Base-by-base conservation (phyloP, 2,797 vertebrate genomes). In the Pachyuromys duprasi region DNA sequence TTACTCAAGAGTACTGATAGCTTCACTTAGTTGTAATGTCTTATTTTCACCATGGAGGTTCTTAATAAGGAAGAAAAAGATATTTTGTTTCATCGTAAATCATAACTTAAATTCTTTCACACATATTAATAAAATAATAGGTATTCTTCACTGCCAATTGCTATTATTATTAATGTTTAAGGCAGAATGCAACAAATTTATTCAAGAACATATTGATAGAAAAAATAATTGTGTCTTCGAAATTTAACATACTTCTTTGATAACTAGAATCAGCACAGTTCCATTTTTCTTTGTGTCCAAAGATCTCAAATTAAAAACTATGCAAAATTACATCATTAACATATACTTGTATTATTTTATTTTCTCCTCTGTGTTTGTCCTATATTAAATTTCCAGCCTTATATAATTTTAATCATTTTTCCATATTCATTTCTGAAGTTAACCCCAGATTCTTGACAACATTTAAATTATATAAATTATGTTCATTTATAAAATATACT, bases 231-330 rank as follows among this genome's bases (percentile, higher is more conserved):
- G 42, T 91, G 15, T 63, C 18, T 33, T 80, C 14, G 57, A 89
- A 49, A 62, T 62, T 33, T 86, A 94, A 49, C 15, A 42, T 88
- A 14, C 15, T 87, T 91, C 12, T 70, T 8, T 88, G 45, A 65
- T 90, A 75, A 39, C 17, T 83, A 6, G 20, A 90, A 90, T 75
- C 1, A 70, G 24, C 62, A 26, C n/a, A 88, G 70, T 95, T 90
- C 17, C 7, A 7, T 87, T 90, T 87, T 65, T n/a, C 2, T 12
- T 93, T 86, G 14, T 8, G 88, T 95, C 42, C 12, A 20, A 74
- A 62, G 60, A 96, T 4, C 26, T 95, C 76, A 94, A 49, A 75
- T 88, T 84, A 86, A 90, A 86, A 93, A 76, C 74, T 26, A 65
- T 87, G 15, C 4, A 93, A 49, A 75, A 92, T 92, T 86, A 24